Evolutionary conservation across 2,113 vertebrate species (phyloP), one percentile per base, ranked within the genome.

Genomic region (Nothocercus julius): DNA sequence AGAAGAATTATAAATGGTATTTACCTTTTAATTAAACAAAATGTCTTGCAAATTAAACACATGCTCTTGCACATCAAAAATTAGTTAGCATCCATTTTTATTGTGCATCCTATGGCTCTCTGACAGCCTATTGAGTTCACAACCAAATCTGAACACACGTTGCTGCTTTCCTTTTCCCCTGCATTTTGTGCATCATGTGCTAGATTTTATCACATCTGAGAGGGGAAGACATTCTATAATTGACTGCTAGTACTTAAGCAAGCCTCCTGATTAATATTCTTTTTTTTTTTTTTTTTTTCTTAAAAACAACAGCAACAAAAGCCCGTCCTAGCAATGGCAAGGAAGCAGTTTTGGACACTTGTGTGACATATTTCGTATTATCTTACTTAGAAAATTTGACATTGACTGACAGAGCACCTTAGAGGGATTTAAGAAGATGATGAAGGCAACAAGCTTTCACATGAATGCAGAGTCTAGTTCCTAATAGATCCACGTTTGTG

Each of bases 11-110:
- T 93, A 97, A 98, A 94, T 94, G 91, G 92, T 97, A 96, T 98
- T 98, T 98, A 98, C 97, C 96, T 98, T 98, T 98, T 97, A 98
- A 98, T 98, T 98, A 95, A 97, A 97, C 97, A 97, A 98, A 97
- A 95, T 70, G 92, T 88, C 93, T 97, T 96, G 93, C 91, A 98
- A 97, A 98, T 98, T 96, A 97, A 97, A 97, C 95, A 96, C 97
- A 96, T 98, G 97, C 95, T 96, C 95, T 90, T 94, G 98, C 97
- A 97, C 97, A 94, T 97, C 63, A 93, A 97, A 96, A 96, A 93
- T 96, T 93, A 95, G 95, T 97, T 98, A 98, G 94, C 92, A 97
- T 96, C 91, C 44, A 79, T 95, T 94, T 95, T 96, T 97, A 85
- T 90, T 89, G 92, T 96, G 95, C 94, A 92, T 93, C 93, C 89